These are phyloP conservation scores for Xestobium rufovillosum DNA, from an alignment of 2,888 invertebrate species.

Conservation along the genomic window DNA sequence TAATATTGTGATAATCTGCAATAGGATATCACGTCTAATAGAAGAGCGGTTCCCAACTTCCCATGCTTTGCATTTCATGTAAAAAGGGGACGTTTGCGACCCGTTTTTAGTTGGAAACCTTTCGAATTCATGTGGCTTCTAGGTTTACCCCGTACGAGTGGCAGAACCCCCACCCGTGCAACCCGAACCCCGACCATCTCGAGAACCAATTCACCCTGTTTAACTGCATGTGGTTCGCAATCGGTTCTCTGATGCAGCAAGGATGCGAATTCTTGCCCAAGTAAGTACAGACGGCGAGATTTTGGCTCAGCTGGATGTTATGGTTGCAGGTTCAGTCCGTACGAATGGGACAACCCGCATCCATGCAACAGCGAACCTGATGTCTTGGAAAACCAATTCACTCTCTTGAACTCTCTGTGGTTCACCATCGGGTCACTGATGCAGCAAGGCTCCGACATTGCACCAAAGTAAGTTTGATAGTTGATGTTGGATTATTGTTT, in stretches of 20 bases:
- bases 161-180: constrained; percentile 83
- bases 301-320: constrained; percentile 28
- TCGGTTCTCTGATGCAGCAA: constrained; percentile 92
- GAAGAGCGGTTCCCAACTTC: no score
- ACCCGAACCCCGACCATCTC: constrained; percentile 69
- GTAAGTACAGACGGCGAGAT: constrained; percentile 52
- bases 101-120: not conserved
- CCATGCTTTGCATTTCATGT: not conserved
- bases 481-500: constrained; percentile 19
- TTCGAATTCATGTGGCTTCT: constrained; percentile 21
- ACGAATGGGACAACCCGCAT: constrained; percentile 89
- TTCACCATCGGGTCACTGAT: constrained; percentile 89
- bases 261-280: constrained; percentile 93
- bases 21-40: no score
- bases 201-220: constrained; percentile 88
- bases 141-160: constrained; percentile 95
- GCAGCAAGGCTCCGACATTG: constrained; percentile 90
- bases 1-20: no score
- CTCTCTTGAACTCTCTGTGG: constrained; percentile 88
- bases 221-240: constrained; percentile 97
- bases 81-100: not conserved
- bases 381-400: constrained; percentile 85
- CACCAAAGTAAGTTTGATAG: constrained; percentile 68
- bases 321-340: constrained; percentile 76
- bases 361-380: constrained; percentile 78